phyloP scores from a whole-genome alignment of 2,797 vertebrate genomes.

The Anguilla pacifica region DNA sequence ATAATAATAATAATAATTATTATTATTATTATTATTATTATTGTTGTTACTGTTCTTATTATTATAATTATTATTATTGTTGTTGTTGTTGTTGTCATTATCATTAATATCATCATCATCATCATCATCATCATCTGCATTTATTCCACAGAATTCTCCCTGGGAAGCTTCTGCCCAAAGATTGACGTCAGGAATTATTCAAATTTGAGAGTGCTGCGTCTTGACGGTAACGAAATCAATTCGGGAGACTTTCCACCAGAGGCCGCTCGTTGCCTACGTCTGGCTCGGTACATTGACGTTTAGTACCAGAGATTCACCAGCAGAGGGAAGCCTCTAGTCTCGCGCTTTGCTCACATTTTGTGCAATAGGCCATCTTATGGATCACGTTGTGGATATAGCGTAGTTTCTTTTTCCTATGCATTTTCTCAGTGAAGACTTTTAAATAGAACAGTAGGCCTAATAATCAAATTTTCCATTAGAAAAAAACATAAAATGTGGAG shows the following conservation, averaged over 20 bases:
- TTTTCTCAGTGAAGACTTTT: neutral
- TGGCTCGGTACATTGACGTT: constrained; percentile 82
- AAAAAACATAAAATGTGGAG: neutral
- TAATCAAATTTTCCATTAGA: neutral
- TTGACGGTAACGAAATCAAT: constrained; percentile 89
- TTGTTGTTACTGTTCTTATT: no score
- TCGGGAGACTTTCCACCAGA: constrained; percentile 79
- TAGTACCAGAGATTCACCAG: constrained; percentile 56
- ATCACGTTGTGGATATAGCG: neutral
- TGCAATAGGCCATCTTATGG: neutral
- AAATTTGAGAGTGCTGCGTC: constrained; percentile 84
- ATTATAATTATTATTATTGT: neutral
- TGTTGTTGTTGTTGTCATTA: neutral
- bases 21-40: no score
- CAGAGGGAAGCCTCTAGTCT: constrained; percentile 21
- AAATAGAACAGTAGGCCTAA: neutral
- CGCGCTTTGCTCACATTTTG: neutral
- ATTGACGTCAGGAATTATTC: constrained; percentile 90
- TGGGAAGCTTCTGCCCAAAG: constrained; percentile 90
- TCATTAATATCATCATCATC: neutral
- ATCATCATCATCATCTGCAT: neutral
- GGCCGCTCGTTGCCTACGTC: constrained; percentile 82
- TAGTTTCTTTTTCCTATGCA: neutral
- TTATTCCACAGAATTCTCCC: constrained; percentile 80
- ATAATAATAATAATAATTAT: no score